phyloP scores from a whole-genome alignment of 2,797 vertebrate genomes.

The Buphagus erythrorhynchus region DNA sequence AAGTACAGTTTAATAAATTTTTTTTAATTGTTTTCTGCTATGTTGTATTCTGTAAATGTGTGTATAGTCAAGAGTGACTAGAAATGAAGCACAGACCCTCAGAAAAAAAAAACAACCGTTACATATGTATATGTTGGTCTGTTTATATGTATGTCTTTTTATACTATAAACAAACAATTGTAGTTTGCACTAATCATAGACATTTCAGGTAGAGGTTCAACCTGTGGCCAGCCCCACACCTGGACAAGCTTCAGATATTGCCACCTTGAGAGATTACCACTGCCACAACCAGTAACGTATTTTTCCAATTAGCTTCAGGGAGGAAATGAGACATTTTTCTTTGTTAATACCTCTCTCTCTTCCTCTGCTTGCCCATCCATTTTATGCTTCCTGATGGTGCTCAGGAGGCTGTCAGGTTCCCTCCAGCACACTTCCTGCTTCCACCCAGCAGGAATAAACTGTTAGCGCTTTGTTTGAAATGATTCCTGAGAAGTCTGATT shows the following conservation, averaged over 20 bases:
- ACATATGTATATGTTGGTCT: background rate
- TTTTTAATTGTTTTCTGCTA: background rate
- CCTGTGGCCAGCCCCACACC: background rate
- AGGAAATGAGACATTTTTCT: slow-evolving; percentile 65
- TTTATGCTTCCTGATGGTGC: slow-evolving; percentile 48
- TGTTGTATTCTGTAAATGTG: background rate
- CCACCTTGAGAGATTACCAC: slow-evolving; percentile 46
- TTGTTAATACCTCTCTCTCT: slow-evolving; percentile 63
- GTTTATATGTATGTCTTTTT: background rate
- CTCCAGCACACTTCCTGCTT: slow-evolving; percentile 42
- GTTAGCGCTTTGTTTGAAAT: slow-evolving; percentile 17
- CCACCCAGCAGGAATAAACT: slow-evolving; percentile 47
- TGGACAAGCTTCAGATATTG: slow-evolving; percentile 41
- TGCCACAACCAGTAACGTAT: slow-evolving; percentile 46
- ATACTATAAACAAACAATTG: background rate
- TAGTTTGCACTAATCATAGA: background rate
- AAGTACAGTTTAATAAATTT: background rate
- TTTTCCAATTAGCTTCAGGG: slow-evolving; percentile 58
- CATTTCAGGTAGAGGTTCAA: background rate
- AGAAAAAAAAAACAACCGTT: background rate
- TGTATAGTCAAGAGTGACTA: background rate
- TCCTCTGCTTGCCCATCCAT: slow-evolving; percentile 40
- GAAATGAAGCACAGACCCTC: background rate
- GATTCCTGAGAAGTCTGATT: slow-evolving; percentile 33
- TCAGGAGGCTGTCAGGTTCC: slow-evolving; percentile 34